Conservation (phyloP, 2,113 vertebrate genomes). For the Psammodynastes pulverulentus region DNA sequence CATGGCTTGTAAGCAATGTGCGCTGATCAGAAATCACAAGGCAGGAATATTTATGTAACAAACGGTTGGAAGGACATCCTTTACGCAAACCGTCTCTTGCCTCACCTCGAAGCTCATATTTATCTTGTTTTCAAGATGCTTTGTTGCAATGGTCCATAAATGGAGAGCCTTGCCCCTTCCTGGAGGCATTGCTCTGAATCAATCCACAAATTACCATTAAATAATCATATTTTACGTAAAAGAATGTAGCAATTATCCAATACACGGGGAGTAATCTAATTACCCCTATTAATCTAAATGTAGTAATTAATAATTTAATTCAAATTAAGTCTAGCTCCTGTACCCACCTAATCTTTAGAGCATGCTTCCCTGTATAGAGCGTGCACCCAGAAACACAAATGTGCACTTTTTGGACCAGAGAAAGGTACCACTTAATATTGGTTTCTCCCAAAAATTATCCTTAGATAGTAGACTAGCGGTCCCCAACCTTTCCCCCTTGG, state of each 20-base stretch:
- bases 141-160: not conserved
- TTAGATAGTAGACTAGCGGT: too few species aligned
- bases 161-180: accelerated
- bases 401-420: not conserved
- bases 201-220: not conserved
- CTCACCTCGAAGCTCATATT: not conserved
- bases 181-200: not conserved
- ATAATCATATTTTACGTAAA: not conserved
- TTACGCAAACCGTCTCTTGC: constrained; percentile 45
- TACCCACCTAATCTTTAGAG: not conserved
- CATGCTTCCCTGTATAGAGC: not conserved
- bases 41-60: constrained; percentile 37
- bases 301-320: not conserved
- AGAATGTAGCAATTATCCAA: not conserved
- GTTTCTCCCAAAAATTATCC: too few species aligned
- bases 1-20: constrained; percentile 41
- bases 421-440: not conserved
- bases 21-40: constrained; percentile 9
- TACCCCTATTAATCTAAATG: not conserved
- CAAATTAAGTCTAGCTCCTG: not conserved
- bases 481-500: too few species aligned
- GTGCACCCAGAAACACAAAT: not conserved
- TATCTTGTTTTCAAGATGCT: not conserved
- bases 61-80: constrained; percentile 46
- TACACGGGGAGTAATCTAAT: not conserved